Base-by-base conservation (phyloP, 2,797 vertebrate species). In the Jordanella pulchra region DNA sequence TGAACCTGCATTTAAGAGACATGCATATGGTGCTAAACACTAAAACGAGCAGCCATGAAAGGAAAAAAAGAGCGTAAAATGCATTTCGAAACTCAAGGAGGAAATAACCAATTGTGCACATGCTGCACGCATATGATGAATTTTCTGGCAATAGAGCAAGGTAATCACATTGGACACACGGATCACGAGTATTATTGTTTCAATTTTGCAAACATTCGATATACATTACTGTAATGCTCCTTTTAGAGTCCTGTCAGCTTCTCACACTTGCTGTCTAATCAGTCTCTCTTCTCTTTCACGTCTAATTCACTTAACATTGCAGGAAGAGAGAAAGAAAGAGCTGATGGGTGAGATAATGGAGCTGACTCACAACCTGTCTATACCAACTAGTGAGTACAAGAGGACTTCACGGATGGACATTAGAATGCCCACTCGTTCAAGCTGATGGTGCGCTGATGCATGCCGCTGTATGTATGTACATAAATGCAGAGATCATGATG, bases 261-360 rank as follows among this genome's bases (percentile, higher is more conserved):
- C 86, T 88, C 82, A 69, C 77, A 6, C 67, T 18, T 73, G 70
- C 81, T 68, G 78, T 86, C 81, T 87, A 86, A 87, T 85, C 85
- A 79, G 83, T 74, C 77, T 81, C 77, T 71, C 45, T 64, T 86
- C 82, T 74, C 87, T 77, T 89, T 88, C 84, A 55, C 77, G 86
- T 90, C 89, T 93, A 92, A 94, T 94, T 93, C 89, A 93, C 89
- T 93, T 93, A 93, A 93, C 91, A 90, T 85, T 85, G 79, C 77
- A 17, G 79, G 83, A 89, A 78, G 86, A 86, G 81, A 80, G 72
- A 85, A 89, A 86, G 77, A 91, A 88, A 78, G 79, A 86, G 84
- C 84, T 88, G 86, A 93, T 90, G 80, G 88, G 83, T 45, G 67
- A 89, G 89, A 91, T 93, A 91, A 92, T 91, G 84, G 86, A 89